Evolutionary conservation across 2,113 vertebrate genomes (phyloP).

Genomic region (Cyphomyrus plagiostoma): DNA sequence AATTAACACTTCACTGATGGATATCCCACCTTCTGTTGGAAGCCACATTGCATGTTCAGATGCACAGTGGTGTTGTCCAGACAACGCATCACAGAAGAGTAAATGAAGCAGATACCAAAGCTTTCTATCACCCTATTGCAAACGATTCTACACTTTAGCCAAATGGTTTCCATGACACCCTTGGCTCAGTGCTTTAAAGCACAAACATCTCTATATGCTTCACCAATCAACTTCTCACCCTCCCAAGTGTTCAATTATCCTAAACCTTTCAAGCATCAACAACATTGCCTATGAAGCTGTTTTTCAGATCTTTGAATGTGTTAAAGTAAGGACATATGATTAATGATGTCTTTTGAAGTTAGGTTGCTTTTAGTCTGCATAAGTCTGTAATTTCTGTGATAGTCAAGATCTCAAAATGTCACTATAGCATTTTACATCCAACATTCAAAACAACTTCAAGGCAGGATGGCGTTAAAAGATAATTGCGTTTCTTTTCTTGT

Average conservation of each 20-base stretch:
- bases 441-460: constrained; percentile 10
- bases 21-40: constrained; percentile 67
- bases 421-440: background rate
- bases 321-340: background rate
- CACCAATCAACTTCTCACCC: background rate
- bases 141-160: constrained; percentile 66
- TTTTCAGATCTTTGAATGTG: constrained; percentile 12
- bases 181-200: constrained; percentile 58
- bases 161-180: constrained; percentile 76
- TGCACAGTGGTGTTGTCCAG: constrained; percentile 71
- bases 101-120: constrained; percentile 79
- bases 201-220: constrained; percentile 32
- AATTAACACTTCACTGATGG: constrained; percentile 76
- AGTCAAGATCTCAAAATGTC: background rate
- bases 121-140: constrained; percentile 75
- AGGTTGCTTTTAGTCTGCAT: background rate
- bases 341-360: background rate
- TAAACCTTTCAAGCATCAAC: background rate
- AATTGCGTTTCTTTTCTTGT: background rate
- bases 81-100: constrained; percentile 74
- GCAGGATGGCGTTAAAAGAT: background rate
- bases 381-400: background rate
- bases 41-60: constrained; percentile 75
- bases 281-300: background rate
- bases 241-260: background rate